Base-by-base conservation (phyloP, 2,113 vertebrate genomes). In the Esox niger region DNA sequence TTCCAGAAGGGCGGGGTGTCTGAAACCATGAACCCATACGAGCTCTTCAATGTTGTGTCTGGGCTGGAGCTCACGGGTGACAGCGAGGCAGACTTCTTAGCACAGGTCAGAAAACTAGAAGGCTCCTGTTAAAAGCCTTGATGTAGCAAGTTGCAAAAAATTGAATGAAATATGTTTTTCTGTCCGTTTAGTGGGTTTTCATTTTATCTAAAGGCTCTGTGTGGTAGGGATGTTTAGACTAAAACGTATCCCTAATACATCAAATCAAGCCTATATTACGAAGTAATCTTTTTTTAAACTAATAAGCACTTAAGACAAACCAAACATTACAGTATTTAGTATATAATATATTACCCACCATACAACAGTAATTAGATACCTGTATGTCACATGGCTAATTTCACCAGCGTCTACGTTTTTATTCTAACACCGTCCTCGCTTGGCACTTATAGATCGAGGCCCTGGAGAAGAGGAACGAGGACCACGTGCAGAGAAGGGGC, bases 401-500 rank as follows among this genome's bases (percentile, higher is more conserved):
- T n/a, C n/a, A n/a, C n/a, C n/a, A n/a, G n/a, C n/a, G n/a, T n/a
- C n/a, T 49, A 8, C 20, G 3, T 6, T 10, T 26, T 15, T 43
- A 23, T 27, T 1, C 27, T n/a, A 20, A 26, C 25, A 31, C 2
- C 43, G 32, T 47, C 3, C 54, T 7, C 67, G 35, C 69, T 17
- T 35, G 5, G 29, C 23, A 0, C 73, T 79, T 59, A 64, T 15
- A 99, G 97, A 98, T 99, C 30, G 92, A 95, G 89, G 90, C 91
- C 75, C 70, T 98, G 91, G 95, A 99, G 90, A 98, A 97, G 88
- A 91, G 91, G 75, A 98, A 98, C 31, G 96, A 98, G 88, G 95
- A 97, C 68, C 96, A 99, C 0, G 87, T 98, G 57, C 96, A 97
- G 87, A 93, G 87, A 70, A 88, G 90, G 1, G 92, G 93, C 52